Percentiles rank a stretch among this genome's conserved stretches.
Conservation (phyloP, 2,797 vertebrate genomes). For the Antennarius maculatus region DNA sequence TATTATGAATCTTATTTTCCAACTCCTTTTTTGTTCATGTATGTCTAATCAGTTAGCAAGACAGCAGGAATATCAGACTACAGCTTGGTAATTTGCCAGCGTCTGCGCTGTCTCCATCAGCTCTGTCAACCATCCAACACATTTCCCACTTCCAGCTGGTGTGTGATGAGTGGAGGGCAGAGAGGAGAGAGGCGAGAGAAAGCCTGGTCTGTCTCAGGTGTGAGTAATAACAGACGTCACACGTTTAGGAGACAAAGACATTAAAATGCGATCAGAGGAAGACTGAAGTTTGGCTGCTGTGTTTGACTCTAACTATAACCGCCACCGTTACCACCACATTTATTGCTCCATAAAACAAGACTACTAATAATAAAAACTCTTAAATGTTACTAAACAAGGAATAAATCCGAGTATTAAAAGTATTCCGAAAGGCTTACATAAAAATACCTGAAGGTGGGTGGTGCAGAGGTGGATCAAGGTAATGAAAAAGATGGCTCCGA, state of each 20-base stretch:
- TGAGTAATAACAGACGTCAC: slow-evolving; percentile 57
- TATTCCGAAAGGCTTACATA: slow-evolving; percentile 4
- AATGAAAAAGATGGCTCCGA: slow-evolving; percentile 59
- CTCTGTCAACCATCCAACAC: slow-evolving; percentile 32
- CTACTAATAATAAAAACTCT: slow-evolving; percentile 14
- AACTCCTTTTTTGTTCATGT: too few species aligned
- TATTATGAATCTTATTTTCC: background rate
- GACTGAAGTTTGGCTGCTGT: slow-evolving; percentile 8
- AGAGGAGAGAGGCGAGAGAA: slow-evolving; percentile 6
- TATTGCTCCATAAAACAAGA: slow-evolving; percentile 40
- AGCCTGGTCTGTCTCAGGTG: slow-evolving; percentile 55
- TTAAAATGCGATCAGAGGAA: slow-evolving; percentile 53
- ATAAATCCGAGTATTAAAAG: slow-evolving; percentile 37
- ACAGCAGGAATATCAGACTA: slow-evolving; percentile 34
- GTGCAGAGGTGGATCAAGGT: slow-evolving; percentile 53
- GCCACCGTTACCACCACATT: background rate
- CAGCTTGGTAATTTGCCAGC: slow-evolving; percentile 31
- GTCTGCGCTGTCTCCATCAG: slow-evolving; percentile 48
- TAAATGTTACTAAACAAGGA: slow-evolving; percentile 42
- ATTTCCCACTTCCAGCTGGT: slow-evolving; percentile 40
- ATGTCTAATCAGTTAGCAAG: slow-evolving; percentile 33
- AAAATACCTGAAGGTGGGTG: slow-evolving; percentile 62
- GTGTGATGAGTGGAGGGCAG: slow-evolving; percentile 15
- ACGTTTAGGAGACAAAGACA: slow-evolving; percentile 40
- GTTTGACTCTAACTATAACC: background rate